Percentiles rank a stretch among this genome's conserved stretches.
Conservation (phyloP, 2,888 invertebrate species). For the Heliconius charithonia region DNA sequence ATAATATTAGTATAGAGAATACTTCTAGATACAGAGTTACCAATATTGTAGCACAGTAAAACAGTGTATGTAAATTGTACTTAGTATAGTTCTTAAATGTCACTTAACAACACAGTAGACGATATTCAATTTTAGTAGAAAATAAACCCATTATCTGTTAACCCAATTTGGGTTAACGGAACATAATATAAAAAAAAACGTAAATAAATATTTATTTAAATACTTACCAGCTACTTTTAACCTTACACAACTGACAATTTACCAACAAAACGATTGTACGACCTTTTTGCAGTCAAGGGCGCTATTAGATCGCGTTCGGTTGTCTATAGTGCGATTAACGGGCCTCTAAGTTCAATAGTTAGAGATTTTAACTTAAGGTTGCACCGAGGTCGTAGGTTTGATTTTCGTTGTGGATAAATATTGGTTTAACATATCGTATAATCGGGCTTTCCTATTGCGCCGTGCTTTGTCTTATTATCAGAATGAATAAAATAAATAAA, state of each 20-base stretch:
- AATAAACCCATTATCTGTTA: too few relatives aligned
- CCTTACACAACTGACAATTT: background rate
- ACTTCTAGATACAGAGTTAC: too few relatives aligned
- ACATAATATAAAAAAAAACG: too few relatives aligned
- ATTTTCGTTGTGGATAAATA: background rate
- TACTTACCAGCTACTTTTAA: too few relatives aligned
- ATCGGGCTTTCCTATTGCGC: background rate
- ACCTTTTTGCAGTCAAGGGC: constrained; percentile 11
- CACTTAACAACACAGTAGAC: too few relatives aligned
- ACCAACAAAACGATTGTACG: background rate
- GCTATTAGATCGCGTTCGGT: background rate
- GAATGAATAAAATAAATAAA: background rate
- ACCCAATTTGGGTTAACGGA: too few relatives aligned
- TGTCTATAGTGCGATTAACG: background rate
- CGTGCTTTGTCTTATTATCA: background rate
- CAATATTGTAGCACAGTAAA: too few relatives aligned
- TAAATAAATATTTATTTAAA: too few relatives aligned
- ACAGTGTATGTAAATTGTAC: too few relatives aligned
- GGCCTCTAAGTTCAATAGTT: background rate
- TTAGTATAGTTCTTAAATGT: too few relatives aligned
- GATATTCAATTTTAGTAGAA: too few relatives aligned
- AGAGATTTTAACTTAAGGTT: background rate
- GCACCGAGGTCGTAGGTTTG: background rate
- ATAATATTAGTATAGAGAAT: too few relatives aligned
- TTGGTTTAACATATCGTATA: background rate